Evolutionary conservation across 2,797 vertebrate species (phyloP).

Genomic region (Ispidina picta): DNA sequence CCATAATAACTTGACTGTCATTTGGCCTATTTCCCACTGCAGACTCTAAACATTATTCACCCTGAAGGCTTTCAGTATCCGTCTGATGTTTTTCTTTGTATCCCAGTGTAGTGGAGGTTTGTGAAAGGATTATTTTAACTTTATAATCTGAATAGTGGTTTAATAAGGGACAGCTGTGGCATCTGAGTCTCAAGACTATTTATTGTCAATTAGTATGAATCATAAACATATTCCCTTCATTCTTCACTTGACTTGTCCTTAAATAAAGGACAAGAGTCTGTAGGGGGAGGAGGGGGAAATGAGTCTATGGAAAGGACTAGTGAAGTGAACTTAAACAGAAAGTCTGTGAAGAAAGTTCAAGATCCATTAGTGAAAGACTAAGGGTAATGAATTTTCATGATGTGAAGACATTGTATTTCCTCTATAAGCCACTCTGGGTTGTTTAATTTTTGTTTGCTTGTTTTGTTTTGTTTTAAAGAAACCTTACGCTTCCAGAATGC

Average conservation of each 20-base stretch:
- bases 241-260: conserved; percentile 68
- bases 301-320: background rate
- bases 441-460: too few species aligned
- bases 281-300: background rate
- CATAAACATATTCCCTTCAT: conserved; percentile 73
- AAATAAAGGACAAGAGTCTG: conserved; percentile 63
- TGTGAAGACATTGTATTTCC: conserved; percentile 53
- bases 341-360: conserved; percentile 51
- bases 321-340: conserved; percentile 51
- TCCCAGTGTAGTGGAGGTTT: conserved; percentile 66
- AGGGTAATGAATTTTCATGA: conserved; percentile 50
- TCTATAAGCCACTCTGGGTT: background rate
- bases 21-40: conserved; percentile 63
- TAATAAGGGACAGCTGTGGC: conserved; percentile 80
- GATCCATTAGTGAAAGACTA: conserved; percentile 61
- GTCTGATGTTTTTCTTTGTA: conserved; percentile 66
- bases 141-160: conserved; percentile 79
- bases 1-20: conserved; percentile 51
- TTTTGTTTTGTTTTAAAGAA: background rate
- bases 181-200: conserved; percentile 75
- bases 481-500: background rate
- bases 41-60: conserved; percentile 76
- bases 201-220: conserved; percentile 81
- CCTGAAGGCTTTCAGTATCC: conserved; percentile 69
- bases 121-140: conserved; percentile 81